Base-by-base conservation (phyloP, 2,888 invertebrate genomes). In the Danaus chrysippus region DNA sequence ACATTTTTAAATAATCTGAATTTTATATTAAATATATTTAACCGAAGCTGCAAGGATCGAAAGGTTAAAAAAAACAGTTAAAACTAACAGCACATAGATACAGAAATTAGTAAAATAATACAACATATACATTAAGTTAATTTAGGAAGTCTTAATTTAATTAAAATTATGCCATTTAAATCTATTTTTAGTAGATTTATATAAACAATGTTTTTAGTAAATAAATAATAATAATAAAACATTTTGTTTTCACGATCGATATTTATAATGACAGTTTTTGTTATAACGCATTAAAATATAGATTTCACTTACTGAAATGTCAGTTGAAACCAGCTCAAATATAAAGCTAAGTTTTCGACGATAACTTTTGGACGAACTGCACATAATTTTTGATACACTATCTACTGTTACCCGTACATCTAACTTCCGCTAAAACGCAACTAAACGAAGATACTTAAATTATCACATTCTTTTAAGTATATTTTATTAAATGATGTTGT, bases 391-490 rank as follows among this genome's bases (percentile, higher is more conserved):
- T 49, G 17, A 17, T 17, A 17, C 49, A 17, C 15, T 10, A 10
- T 10, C 49, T 17, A 49, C 10, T 10, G 17, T 17, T 49, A 49
- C 49, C 49, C 49, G 49, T 49, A 49, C 49, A 9, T 49, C 17
- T 49, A 49, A 15, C 15, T 34, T 46, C 49, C 10, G 17, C 49
- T 17, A 17, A 49, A 10, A 10, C 49, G 17, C 10, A 15, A 49
- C 49, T 49, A 11, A 15, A 17, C 49, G 49, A 49, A 17, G 49
- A n/a, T 12, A 49, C 6, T 13, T 34, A 6, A 15, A 13, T 13
- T 49, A 49, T 49, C 49, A 49, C 49, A 49, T 11, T 49, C 1
- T 11, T 49, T 49, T 17, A 49, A 49, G 49, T 49, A 49, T 46
- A 13, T 13, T 13, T 46, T n/a, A 46, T 46, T 13, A 13, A 5